Base-by-base conservation (phyloP, 2,888 invertebrate genomes). In the Crossocerus cetratus region DNA sequence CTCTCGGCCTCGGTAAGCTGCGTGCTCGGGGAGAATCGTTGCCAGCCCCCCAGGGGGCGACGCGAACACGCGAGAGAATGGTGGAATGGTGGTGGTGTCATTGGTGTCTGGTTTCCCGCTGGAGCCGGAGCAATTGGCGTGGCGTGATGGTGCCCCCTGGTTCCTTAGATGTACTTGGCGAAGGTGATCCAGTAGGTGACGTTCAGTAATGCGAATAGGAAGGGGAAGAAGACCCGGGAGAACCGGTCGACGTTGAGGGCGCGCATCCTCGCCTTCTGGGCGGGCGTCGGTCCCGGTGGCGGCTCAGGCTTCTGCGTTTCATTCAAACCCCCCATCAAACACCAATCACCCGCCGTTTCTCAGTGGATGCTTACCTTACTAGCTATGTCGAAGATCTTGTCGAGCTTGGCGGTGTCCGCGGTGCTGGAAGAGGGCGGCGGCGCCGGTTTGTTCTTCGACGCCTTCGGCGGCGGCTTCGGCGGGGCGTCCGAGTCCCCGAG, bases 171-270 rank as follows among this genome's bases (percentile, higher is more conserved):
- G 88, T 94, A 95, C 87, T 94, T 94, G 68, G 94, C 94, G 89
- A 95, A 95, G 86, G 94, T 92, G 82, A 94, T 93, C 95, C 95
- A 95, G 86, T 95, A 95, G 77, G 94, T 93, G 75, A 92, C 91
- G 87, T 95, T 95, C 58, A 95, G 91, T 69, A 94, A 89, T 69
- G 94, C 91, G 85, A 95, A 95, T 57, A 94, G 91, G 61, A 94
- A 92, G 2, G 95, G 95, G 86, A 95, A 95, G 84, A 94, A 93
- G 63, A 94, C 92, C 55, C 95, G 91, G 2, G 95, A 95, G 80
- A 94, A 93, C 66, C 94, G 92, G 88, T 95, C 95, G 72, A 95
- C 94, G 86, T 94, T 93, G 73, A 95, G 92, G 49, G 95, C 94
- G 45, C 93, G 91, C 83, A 93, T 93, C 67, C 94, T 91, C 21